Evolutionary conservation across 23 tunicate species (phyloP).

Genomic region (Phallusia fumigata): DNA sequence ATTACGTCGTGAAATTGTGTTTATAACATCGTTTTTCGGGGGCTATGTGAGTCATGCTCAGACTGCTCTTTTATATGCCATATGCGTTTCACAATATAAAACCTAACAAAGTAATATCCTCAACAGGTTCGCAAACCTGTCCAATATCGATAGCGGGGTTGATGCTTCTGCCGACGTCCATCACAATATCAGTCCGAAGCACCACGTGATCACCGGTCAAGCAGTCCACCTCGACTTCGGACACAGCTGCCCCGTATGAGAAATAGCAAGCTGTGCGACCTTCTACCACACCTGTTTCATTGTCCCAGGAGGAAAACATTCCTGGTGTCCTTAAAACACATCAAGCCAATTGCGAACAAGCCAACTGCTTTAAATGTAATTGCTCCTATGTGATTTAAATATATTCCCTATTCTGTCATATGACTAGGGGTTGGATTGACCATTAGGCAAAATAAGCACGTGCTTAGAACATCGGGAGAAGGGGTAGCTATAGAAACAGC

Average conservation of each 20-base stretch:
- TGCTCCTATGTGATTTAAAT: too few relatives aligned
- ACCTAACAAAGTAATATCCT: too few relatives aligned
- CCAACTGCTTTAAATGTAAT: not conserved
- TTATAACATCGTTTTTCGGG: too few relatives aligned
- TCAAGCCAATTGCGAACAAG: not conserved
- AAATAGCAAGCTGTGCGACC: conserved; percentile 53
- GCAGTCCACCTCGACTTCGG: conserved; percentile 90
- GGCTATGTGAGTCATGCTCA: too few relatives aligned
- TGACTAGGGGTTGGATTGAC: too few relatives aligned
- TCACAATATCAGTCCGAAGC: conserved; percentile 72
- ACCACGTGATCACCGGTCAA: conserved; percentile 87
- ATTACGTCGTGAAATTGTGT: too few relatives aligned
- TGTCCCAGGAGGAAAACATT: conserved; percentile 46
- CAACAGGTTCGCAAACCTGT: conserved; percentile 41
- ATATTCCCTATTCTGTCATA: too few relatives aligned
- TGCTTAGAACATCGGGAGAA: too few relatives aligned
- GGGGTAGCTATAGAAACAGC: too few relatives aligned
- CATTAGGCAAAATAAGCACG: too few relatives aligned
- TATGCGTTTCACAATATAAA: too few relatives aligned
- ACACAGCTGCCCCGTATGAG: conserved; percentile 65
- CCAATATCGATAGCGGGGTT: conserved; percentile 93
- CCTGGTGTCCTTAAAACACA: conserved; percentile 44
- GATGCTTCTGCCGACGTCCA: conserved; percentile 84
- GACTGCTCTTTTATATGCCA: too few relatives aligned
- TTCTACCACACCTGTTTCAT: conserved; percentile 46